These are phyloP conservation scores for Leptoteleia sp. DNA, from an alignment of 1,140 invertebrate genomes.

Conservation along the genomic window DNA sequence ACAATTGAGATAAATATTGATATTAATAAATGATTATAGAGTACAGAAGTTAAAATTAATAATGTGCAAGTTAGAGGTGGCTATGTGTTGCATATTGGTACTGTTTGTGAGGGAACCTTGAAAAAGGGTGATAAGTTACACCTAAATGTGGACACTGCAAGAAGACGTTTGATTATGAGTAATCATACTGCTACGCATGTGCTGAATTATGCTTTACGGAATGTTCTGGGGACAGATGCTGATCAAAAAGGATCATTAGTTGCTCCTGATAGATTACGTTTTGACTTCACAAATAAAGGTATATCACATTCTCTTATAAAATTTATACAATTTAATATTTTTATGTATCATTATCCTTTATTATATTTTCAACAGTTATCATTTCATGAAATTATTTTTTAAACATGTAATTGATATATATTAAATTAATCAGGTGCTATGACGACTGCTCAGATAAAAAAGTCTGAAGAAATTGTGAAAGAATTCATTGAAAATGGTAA, in stretches of 20 bases:
- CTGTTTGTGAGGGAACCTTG: conserved; percentile 90
- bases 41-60: conserved; percentile 94
- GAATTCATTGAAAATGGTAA: conserved; percentile 90
- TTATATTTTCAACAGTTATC: no score
- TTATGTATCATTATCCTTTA: no score
- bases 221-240: conserved; percentile 93
- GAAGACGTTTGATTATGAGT: conserved; percentile 95
- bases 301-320: neutral
- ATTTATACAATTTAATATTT: no score
- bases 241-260: conserved; percentile 99
- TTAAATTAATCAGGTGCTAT: conserved; percentile 84
- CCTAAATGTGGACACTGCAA: conserved; percentile 90
- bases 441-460: conserved; percentile 92
- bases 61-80: conserved; percentile 98
- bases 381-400: no score
- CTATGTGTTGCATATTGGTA: conserved; percentile 96
- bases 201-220: conserved; percentile 95
- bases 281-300: conserved; percentile 98
- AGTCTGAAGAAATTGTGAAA: conserved; percentile 90
- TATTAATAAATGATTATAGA: conserved; percentile 76
- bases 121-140: conserved; percentile 93
- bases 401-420: no score
- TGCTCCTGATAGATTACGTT: conserved; percentile 96
- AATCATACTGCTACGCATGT: conserved; percentile 99
- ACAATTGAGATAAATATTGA: neutral